Evolutionary conservation across 1,140 invertebrate species (phyloP), one percentile per base, ranked within the genome.

Genomic region (Trypoxylus dichotomus): DNA sequence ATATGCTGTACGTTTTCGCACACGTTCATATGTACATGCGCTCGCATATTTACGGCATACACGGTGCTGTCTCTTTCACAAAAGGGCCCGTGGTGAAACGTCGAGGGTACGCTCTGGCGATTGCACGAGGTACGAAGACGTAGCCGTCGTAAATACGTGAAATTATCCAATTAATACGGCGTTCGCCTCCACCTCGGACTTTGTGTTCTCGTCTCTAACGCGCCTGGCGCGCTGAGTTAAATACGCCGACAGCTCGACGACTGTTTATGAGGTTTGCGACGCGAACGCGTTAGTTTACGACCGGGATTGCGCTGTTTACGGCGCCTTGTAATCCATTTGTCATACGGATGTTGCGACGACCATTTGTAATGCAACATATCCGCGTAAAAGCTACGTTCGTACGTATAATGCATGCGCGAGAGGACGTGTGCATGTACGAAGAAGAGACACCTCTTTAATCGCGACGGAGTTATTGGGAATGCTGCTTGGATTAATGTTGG

Each of bases 301-400:
- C 19, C 21, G 60, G 25, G 60, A 25, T 25, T 63, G 5, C 25
- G 25, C 60, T 63, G 60, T 63, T 63, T 63, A 63, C 60, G 60
- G 60, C 24, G 60, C 60, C 60, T 63, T 63, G 60, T 63, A 63
- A 63, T 63, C 60, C 60, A 63, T 63, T 63, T 63, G 60, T 63
- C 60, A 63, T 63, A 63, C 24, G 19, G 60, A 10, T 11, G 60
- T 63, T 63, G 60, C 60, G 60, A 63, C 60, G 60, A 24, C 60
- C 60, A 19, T 24, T 63, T 19, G 19, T 63, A 63, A 63, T 24
- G 21, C 60, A 19, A 27, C 60, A 63, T 11, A 63, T 19, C 11
- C n/a, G 43, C 43, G 15, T 47, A 37, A 37, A 37, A 8, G 5
- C 32, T 37, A 37, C 32, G 10, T 37, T 7, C 2, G 32, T 37